A percentile compares a stretch with the other conserved stretches of the same genome.
Conservation (phyloP, 2,113 vertebrate species). For the Psittacus erithacus region DNA sequence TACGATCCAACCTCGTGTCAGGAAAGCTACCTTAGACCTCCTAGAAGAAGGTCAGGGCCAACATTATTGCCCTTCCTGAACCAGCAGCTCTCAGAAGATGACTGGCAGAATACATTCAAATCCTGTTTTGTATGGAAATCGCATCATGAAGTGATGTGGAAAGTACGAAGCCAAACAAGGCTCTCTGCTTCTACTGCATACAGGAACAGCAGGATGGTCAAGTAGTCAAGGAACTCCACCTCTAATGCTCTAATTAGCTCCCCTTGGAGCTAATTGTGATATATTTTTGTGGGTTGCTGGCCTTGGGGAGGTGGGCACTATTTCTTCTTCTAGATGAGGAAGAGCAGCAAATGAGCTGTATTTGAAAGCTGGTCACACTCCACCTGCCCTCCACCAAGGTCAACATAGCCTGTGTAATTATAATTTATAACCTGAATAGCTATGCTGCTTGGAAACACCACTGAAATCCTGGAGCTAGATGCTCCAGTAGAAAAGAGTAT, state of each 20-base stretch:
- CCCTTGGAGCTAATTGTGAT: not conserved
- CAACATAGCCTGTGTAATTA: not conserved
- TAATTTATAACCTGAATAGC: not conserved
- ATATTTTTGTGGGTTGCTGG: rapidly evolving
- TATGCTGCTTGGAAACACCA: not conserved
- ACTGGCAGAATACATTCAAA: not conserved
- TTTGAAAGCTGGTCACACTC: not conserved
- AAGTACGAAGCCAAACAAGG: not conserved
- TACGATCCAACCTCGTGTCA: not conserved
- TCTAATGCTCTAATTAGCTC: not conserved
- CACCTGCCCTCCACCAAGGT: not conserved
- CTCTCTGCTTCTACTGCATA: not conserved
- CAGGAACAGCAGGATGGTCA: not conserved
- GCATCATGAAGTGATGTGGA: not conserved
- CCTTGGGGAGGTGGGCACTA: not conserved
- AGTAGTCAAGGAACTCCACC: not conserved
- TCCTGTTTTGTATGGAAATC: not conserved
- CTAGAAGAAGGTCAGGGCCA: not conserved
- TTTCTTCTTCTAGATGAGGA: not conserved
- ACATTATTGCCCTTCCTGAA: not conserved
- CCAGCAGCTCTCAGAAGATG: not conserved
- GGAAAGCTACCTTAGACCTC: not conserved
- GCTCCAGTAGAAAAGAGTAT: not conserved
- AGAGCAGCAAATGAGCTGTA: not conserved
- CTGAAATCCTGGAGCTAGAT: not conserved